Evolutionary conservation across 2,797 vertebrate genomes (phyloP).

Genomic region (Picus viridis): DNA sequence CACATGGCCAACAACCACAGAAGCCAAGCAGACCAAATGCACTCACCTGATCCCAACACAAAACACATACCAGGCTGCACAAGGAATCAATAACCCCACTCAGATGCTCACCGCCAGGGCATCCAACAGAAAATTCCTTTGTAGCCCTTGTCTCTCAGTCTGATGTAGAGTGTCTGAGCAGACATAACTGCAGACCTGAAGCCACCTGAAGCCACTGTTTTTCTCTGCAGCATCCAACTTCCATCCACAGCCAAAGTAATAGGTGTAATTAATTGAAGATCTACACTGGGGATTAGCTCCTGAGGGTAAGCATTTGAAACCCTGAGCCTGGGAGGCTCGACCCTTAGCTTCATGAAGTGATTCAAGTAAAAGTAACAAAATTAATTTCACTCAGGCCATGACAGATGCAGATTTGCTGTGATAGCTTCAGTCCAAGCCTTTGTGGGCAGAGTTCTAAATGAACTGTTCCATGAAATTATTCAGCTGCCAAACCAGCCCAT

Average conservation of each 20-base stretch:
- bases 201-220: neutral
- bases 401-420: neutral
- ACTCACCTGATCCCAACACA: neutral
- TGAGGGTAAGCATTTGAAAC: neutral
- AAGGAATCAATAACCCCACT: neutral
- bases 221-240: neutral
- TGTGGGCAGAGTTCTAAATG: neutral
- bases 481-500: neutral
- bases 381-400: neutral
- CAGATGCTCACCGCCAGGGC: neutral
- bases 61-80: accelerated
- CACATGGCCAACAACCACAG: neutral
- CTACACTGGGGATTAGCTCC: neutral
- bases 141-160: neutral
- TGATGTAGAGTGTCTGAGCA: neutral
- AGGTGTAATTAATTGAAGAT: too few species aligned
- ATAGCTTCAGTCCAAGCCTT: neutral
- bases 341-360: neutral
- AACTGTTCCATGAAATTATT: neutral
- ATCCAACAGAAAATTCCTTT: neutral
- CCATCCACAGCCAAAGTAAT: neutral
- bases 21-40: neutral
- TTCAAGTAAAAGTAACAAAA: neutral
- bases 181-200: neutral
- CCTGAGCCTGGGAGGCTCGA: neutral